Conservation (phyloP, 1,140 invertebrate genomes). For the Chlorops oryzae region DNA sequence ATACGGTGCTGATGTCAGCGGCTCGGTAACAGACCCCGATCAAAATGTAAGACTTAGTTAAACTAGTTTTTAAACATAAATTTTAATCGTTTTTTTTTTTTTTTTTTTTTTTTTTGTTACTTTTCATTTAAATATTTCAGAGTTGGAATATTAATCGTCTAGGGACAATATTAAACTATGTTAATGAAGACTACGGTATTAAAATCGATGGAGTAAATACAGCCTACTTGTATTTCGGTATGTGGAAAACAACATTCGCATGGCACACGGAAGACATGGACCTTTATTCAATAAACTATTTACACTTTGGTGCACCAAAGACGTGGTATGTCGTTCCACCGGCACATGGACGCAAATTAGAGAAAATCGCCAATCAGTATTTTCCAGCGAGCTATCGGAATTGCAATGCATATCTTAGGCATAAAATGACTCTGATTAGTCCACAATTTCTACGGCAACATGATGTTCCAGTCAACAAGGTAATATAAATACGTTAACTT, state of each 20-base stretch:
- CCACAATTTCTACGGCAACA: slow-evolving; percentile 89
- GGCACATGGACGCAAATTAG: slow-evolving; percentile 86
- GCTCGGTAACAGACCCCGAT: slow-evolving; percentile 85
- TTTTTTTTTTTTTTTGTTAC: neutral
- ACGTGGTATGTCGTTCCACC: slow-evolving; percentile 97
- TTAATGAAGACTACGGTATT: slow-evolving; percentile 92
- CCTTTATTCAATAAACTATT: slow-evolving; percentile 97
- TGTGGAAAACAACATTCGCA: slow-evolving; percentile 99
- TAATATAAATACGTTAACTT: slow-evolving; percentile 15
- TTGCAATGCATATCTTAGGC: slow-evolving; percentile 92
- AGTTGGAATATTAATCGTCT: slow-evolving; percentile 92
- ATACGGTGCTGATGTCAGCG: slow-evolving; percentile 97
- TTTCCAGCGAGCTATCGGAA: slow-evolving; percentile 80
- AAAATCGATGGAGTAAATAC: slow-evolving; percentile 98
- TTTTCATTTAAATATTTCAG: slow-evolving; percentile 18
- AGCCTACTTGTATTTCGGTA: slow-evolving; percentile 98
- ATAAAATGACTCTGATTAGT: slow-evolving; percentile 97
- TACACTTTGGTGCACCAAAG: slow-evolving; percentile 89
- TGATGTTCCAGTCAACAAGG: slow-evolving; percentile 89
- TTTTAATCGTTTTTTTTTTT: neutral
- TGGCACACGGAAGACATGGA: slow-evolving; percentile 99
- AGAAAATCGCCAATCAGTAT: slow-evolving; percentile 85
- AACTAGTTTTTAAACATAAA: slow-evolving; percentile 10
- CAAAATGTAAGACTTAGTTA: slow-evolving; percentile 48
- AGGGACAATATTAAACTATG: slow-evolving; percentile 89